These are phyloP conservation scores for Urosaurus nigricauda DNA, from an alignment of 2,797 vertebrate species.

Conservation along the genomic window DNA sequence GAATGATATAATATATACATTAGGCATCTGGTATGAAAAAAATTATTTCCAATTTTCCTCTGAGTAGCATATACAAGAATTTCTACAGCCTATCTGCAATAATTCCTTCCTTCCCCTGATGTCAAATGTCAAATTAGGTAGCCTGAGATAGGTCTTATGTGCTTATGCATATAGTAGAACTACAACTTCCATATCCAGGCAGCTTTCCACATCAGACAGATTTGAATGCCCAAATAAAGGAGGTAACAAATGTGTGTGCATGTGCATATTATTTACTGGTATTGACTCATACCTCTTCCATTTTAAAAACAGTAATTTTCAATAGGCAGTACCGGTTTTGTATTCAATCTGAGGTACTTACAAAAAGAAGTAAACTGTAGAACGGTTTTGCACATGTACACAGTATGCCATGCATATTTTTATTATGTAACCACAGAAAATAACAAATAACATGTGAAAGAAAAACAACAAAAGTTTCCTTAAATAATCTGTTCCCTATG, in stretches of 20 bases:
- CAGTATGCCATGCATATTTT: background rate
- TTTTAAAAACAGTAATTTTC: background rate
- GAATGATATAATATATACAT: no score
- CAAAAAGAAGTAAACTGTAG: slow-evolving; percentile 42
- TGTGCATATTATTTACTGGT: background rate
- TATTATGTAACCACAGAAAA: background rate
- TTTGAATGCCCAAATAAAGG: background rate
- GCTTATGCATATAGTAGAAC: no score
- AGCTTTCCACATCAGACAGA: background rate
- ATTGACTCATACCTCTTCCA: background rate
- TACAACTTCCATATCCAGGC: background rate
- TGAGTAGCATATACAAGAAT: no score
- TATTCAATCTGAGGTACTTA: accelerated
- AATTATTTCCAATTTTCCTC: no score
- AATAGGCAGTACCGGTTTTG: background rate
- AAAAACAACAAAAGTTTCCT: background rate
- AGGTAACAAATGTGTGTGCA: background rate
- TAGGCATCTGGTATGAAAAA: no score
- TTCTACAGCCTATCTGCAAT: no score
- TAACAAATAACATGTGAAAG: slow-evolving; percentile 9
- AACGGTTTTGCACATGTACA: no score
- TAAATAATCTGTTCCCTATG: background rate
- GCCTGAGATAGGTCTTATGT: no score
- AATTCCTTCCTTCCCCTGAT: no score
- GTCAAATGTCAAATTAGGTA: no score